Base-by-base conservation (phyloP, 2,888 invertebrate genomes). In the Leuctra nigra region DNA sequence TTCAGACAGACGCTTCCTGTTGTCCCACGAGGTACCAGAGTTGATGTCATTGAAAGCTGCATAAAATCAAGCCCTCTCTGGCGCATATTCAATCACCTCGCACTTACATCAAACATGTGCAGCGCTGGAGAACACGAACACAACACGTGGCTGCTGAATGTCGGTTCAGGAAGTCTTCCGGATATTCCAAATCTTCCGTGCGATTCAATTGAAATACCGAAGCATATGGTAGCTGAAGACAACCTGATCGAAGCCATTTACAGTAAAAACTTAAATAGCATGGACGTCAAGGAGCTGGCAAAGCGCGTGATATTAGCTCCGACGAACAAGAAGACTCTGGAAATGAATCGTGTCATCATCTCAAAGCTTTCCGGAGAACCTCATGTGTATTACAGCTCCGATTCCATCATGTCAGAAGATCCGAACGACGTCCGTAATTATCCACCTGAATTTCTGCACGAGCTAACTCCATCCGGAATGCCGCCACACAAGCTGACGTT, bases 401-500 rank as follows among this genome's bases (percentile, higher is more conserved):
- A 52, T 33, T 13, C 1, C 16, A 38, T 48, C 14, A 2, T 6
- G 16, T 7, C 33, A 13, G 53, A 23, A 35, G 9, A 52, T 52
- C 13, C 25, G 9, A n/a, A 52, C 4, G 33, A 23, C 9, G 7
- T 7, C 11, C 29, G 6, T 29, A 7, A 22, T 18, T 25, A 14
- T 25, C 33, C 52, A 2, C 7, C 35, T 11, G 64, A 66, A 53
- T 63, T 59, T 46, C 50, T 65, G n/a, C 60, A 65, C 44, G 55
- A 33, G 1, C n/a, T 66, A 9, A 60, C 57, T 18, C 59, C 61
- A 3, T 58, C 60, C 2, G 64, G 63, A n/a, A 48, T 65, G 22
- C 63, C 64, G 29, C 55, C 57, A 23, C 64, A 66, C 55, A 52
- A 47, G 16, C 44, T 65, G 4, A 55, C 33, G 2, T 44, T 66